Evolutionary conservation across 2,888 invertebrate genomes (phyloP).

Genomic region (Coelinius sp.): DNA sequence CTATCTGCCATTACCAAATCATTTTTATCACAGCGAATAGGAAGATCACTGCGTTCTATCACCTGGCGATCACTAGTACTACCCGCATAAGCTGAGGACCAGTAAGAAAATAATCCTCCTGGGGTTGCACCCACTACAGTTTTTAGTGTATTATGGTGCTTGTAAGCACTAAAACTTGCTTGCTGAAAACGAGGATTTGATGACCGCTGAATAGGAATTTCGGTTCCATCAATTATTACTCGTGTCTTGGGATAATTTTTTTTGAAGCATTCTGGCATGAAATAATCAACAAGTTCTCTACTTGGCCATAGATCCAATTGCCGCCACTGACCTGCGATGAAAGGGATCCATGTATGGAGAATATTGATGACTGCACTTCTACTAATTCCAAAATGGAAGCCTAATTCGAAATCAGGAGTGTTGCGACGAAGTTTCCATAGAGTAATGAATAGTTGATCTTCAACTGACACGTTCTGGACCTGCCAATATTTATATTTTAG

Average conservation of each 20-base stretch:
- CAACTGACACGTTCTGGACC: constrained; percentile 22
- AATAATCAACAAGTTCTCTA: constrained; percentile 43
- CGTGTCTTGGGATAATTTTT: constrained; percentile 41
- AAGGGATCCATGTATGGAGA: constrained; percentile 45
- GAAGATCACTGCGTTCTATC: constrained; percentile 44
- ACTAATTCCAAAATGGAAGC: constrained; percentile 39
- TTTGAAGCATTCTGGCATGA: constrained; percentile 47
- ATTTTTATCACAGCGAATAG: constrained; percentile 34
- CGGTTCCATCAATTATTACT: constrained; percentile 48
- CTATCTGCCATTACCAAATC: constrained; percentile 44
- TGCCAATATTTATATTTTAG: constrained; percentile 31
- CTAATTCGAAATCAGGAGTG: constrained; percentile 37
- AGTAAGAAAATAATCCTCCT: constrained; percentile 49
- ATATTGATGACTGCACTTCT: constrained; percentile 43
- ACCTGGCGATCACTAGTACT: constrained; percentile 41
- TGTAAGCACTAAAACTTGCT: constrained; percentile 49
- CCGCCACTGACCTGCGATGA: constrained; percentile 42
- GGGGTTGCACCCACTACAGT: constrained; percentile 45
- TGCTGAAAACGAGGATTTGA: constrained; percentile 45
- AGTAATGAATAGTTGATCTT: constrained; percentile 42
- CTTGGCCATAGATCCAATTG: constrained; percentile 44
- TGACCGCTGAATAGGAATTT: constrained; percentile 41
- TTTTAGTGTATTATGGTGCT: constrained; percentile 51
- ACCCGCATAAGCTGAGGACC: constrained; percentile 8
- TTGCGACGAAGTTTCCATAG: constrained; percentile 43